Conservation (phyloP, 2,888 invertebrate species). For the Stenolophus ochropezus region DNA sequence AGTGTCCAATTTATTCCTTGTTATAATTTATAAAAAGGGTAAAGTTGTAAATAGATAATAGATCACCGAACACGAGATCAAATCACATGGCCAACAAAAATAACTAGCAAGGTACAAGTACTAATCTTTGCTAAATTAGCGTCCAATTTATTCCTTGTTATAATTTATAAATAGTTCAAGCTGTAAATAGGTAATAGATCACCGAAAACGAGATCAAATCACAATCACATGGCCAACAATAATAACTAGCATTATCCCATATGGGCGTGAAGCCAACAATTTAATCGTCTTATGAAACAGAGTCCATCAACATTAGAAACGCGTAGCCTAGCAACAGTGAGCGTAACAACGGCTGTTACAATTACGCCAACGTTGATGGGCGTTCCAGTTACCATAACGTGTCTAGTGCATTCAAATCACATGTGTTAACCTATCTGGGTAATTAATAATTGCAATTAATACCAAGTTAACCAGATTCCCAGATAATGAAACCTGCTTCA, state of each 20-base stretch:
- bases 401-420: slow-evolving; percentile 52
- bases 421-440: slow-evolving; percentile 28
- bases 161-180: not conserved
- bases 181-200: not conserved
- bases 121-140: not conserved
- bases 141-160: not conserved
- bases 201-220: not conserved
- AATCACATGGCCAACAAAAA: too few species aligned
- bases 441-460: slow-evolving; percentile 48
- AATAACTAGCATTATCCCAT: slow-evolving; percentile 5
- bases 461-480: not conserved
- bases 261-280: slow-evolving; percentile 34
- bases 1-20: too few species aligned
- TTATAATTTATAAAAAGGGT: too few species aligned
- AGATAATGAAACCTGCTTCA: slow-evolving; percentile 29
- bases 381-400: slow-evolving; percentile 23
- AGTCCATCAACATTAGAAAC: slow-evolving; percentile 23
- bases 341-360: slow-evolving; percentile 17
- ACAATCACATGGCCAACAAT: not conserved
- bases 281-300: slow-evolving; percentile 36
- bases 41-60: too few species aligned
- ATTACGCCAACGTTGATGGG: slow-evolving; percentile 37
- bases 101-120: not conserved
- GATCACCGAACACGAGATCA: too few species aligned
- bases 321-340: slow-evolving; percentile 1